A percentile compares a stretch with the other conserved stretches of the same genome.
These are phyloP conservation scores for Lagocephalus sceleratus DNA, from an alignment of 2,797 vertebrate species.

Conservation along the genomic window DNA sequence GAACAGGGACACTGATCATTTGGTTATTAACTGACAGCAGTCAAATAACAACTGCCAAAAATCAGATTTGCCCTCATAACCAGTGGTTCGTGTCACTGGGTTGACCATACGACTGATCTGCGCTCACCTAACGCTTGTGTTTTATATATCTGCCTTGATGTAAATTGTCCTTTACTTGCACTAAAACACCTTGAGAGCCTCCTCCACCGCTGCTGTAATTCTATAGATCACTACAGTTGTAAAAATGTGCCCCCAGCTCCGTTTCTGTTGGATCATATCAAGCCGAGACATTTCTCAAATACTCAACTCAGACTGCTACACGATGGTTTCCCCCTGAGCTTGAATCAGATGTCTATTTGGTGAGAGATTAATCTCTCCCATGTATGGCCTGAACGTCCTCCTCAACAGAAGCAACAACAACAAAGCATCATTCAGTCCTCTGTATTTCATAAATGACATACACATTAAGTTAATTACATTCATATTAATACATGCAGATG, in stretches of 20 bases:
- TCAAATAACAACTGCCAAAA: too few species aligned
- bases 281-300: slow-evolving; percentile 47
- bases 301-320: slow-evolving; percentile 46
- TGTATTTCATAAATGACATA: slow-evolving; percentile 1
- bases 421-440: not conserved
- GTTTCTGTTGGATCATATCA: slow-evolving; percentile 25
- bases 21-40: too few species aligned
- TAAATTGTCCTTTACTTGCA: too few species aligned
- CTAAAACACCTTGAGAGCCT: not conserved
- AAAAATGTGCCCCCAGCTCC: slow-evolving; percentile 33
- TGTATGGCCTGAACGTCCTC: slow-evolving; percentile 39
- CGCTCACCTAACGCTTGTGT: too few species aligned
- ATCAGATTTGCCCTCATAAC: too few species aligned
- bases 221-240: slow-evolving; percentile 14
- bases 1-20: too few species aligned
- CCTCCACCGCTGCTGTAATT: slow-evolving; percentile 5
- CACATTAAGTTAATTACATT: not conserved
- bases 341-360: slow-evolving; percentile 61
- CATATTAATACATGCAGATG: not conserved
- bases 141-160: too few species aligned
- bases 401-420: slow-evolving; percentile 5
- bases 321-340: slow-evolving; percentile 58
- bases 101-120: too few species aligned
- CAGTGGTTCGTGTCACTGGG: too few species aligned
- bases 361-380: slow-evolving; percentile 38